Base-by-base conservation (phyloP, 92 coral and sea anemone species). In the Epizoanthus illoricatus region DNA sequence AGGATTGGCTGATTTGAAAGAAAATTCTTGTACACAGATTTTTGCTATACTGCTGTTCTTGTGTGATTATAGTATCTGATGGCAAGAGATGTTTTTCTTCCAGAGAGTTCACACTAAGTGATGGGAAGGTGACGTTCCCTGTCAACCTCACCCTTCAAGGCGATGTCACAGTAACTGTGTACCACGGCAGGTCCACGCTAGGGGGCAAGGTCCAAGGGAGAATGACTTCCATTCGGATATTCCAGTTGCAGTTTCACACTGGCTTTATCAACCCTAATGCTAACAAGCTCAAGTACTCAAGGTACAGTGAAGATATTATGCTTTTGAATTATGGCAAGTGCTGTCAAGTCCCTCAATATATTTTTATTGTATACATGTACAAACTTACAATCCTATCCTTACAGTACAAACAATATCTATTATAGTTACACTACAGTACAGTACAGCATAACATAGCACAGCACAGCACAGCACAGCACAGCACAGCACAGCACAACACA, bases 121-220 rank as follows among this genome's bases (percentile, higher is more conserved):
- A 97, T 69, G 97, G 97, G 16, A 90, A 97, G 81, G 90, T 97
- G 19, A 89, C 93, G 0, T 97, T 94, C 65, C 95, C 97, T 3
- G 92, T 97, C 24, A 94, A 94, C 68, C 84, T 97, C 67, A 94
- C 97, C 65, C 80, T 97, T 5, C 97, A 94, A 73, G 99, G 99
- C 49, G 99, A 97, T 71, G 97, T 97, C 7, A 93, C 97, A 0
- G 69, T 97, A 55, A 90, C 92, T 21, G 98, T 93, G 45, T 97
- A 97, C 84, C 99, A 97, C 28, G 99, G 93, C 3, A 88, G 99
- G 49, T 91, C 99, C 5, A 97, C 99, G 3, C 94, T 97, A 9
- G 99, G 99, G 13, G 99, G 99, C 0, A 97, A 97, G 60, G 99
- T 97, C 17, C 99, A 97, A 74, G 99, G 99, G 2, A 91, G 94